phyloP scores from a whole-genome alignment of 2,797 vertebrate species.

The Meda fulgida region DNA sequence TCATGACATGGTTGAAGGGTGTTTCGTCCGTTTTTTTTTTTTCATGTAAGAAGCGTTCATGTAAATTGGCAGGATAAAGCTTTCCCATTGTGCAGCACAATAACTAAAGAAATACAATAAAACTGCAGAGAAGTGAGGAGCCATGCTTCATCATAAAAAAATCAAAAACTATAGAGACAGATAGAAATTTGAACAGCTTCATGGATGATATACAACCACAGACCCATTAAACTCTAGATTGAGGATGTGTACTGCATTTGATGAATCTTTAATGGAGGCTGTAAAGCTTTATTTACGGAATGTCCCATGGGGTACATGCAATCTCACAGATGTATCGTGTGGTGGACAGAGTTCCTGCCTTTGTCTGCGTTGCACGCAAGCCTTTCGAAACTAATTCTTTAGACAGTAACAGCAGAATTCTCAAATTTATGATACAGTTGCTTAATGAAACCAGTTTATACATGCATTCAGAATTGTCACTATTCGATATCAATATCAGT shows the following conservation, averaged over 20 bases:
- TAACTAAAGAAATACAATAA: constrained; percentile 8
- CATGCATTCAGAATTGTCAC: not conserved
- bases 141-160: not conserved
- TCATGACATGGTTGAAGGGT: too few relatives aligned
- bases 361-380: constrained; percentile 1
- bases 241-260: constrained; percentile 25
- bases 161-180: not conserved
- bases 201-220: constrained; percentile 15
- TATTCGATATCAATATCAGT: not conserved
- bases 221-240: constrained; percentile 18
- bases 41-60: too few relatives aligned
- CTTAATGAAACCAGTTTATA: not conserved
- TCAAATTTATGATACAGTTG: not conserved
- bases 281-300: constrained; percentile 48
- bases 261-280: constrained; percentile 51
- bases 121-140: not conserved
- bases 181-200: constrained; percentile 6
- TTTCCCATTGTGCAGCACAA: not conserved
- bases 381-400: not conserved
- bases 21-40: too few relatives aligned
- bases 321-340: constrained; percentile 1
- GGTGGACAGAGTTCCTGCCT: not conserved
- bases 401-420: not conserved
- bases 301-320: constrained; percentile 16
- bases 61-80: not conserved